These are phyloP conservation scores for Lasioglossum morio DNA, from an alignment of 2,888 invertebrate genomes.

Conservation along the genomic window DNA sequence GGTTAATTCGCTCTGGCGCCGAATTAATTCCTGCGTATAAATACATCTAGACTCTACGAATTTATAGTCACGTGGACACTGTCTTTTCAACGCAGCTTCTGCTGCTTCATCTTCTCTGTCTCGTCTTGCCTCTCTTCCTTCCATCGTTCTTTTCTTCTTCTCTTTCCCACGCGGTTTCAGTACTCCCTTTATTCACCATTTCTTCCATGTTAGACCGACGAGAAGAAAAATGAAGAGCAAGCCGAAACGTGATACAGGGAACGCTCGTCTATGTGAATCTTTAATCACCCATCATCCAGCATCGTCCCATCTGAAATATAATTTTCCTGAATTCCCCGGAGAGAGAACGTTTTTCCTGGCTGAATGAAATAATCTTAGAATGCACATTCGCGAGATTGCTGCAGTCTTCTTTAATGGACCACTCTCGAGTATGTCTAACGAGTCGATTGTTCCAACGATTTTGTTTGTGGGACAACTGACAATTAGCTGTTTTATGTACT, in stretches of 20 bases:
- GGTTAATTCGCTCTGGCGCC: slow-evolving; percentile 76
- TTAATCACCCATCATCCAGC: slow-evolving; percentile 66
- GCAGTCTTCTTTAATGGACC: neutral
- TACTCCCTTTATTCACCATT: neutral
- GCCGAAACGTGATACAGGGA: slow-evolving; percentile 5
- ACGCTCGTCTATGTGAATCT: slow-evolving; percentile 72
- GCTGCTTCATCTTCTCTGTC: neutral
- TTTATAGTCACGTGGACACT: slow-evolving; percentile 31
- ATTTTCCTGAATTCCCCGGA: slow-evolving; percentile 7
- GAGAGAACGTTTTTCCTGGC: neutral
- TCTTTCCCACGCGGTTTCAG: neutral
- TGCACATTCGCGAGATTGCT: neutral
- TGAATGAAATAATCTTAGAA: slow-evolving; percentile 10
- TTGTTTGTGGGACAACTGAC: neutral
- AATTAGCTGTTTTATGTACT: neutral
- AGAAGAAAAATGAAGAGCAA: neutral
- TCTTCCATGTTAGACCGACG: neutral
- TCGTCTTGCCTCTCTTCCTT: neutral
- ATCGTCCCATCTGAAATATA: slow-evolving; percentile 46
- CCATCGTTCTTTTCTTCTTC: neutral
- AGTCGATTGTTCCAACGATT: neutral
- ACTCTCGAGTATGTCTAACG: neutral
- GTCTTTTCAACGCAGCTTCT: slow-evolving; percentile 41
- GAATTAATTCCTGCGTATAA: slow-evolving; percentile 80
- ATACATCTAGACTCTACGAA: slow-evolving; percentile 66